A percentile compares a stretch with the other conserved stretches of the same genome.
Evolutionary conservation across 2,113 vertebrate genomes (phyloP).

Genomic region (Chaetodon trifascialis): DNA sequence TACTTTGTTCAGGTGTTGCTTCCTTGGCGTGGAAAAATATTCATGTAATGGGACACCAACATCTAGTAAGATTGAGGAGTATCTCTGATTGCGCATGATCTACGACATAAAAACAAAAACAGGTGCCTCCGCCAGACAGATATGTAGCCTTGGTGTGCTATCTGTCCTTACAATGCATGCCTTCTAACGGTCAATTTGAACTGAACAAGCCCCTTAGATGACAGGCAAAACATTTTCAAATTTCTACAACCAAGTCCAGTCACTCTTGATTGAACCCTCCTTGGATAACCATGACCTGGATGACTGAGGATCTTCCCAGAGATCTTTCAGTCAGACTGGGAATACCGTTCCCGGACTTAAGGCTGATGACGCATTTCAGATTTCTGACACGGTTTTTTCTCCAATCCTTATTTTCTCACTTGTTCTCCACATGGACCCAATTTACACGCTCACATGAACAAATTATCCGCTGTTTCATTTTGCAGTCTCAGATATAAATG

Average conservation of each 20-base stretch:
- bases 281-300: too few species aligned
- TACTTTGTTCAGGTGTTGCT: not conserved
- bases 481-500: not conserved
- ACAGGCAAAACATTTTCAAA: too few species aligned
- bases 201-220: too few species aligned
- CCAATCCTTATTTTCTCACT: not conserved
- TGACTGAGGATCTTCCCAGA: too few species aligned
- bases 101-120: not conserved
- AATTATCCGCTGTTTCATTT: not conserved
- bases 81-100: not conserved
- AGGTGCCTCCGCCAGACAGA: not conserved
- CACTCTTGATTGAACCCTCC: too few species aligned
- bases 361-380: not conserved
- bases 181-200: too few species aligned
- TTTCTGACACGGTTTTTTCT: not conserved
- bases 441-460: too few species aligned
- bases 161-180: not conserved
- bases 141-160: not conserved
- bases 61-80: not conserved
- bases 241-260: too few species aligned
- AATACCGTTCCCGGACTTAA: not conserved
- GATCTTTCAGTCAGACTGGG: not conserved
- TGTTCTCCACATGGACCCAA: too few species aligned
- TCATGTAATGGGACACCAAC: not conserved
- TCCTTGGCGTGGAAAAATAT: not conserved